These are phyloP conservation scores for Holacanthus passer DNA, from an alignment of 2,113 vertebrate genomes.

Conservation along the genomic window DNA sequence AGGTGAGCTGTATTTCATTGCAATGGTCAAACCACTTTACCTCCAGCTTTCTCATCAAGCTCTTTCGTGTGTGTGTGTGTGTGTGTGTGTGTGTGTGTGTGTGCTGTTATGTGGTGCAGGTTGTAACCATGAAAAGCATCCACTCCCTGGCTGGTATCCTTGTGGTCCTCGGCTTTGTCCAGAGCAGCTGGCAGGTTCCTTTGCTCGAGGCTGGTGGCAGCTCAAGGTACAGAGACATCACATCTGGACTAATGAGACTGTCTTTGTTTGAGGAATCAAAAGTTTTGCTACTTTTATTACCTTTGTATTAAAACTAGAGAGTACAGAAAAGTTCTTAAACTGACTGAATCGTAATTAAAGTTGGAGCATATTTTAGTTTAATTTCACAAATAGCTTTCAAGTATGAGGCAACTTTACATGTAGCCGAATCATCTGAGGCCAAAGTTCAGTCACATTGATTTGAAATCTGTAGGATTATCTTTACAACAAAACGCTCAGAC, in stretches of 20 bases:
- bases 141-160: conserved; percentile 87
- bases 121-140: conserved; percentile 87
- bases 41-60: not conserved
- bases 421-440: not conserved
- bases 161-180: conserved; percentile 87
- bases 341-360: not conserved
- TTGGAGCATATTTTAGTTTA: not conserved
- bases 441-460: not conserved
- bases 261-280: not conserved
- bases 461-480: not conserved
- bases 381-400: not conserved
- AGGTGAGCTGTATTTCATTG: conserved; percentile 61
- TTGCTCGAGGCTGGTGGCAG: conserved; percentile 87
- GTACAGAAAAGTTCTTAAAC: not conserved
- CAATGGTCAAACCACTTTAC: not conserved
- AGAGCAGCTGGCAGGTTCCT: conserved; percentile 90
- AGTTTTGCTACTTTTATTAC: not conserved
- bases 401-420: not conserved
- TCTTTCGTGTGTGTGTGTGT: not conserved
- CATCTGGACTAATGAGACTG: no score
- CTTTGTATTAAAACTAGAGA: not conserved
- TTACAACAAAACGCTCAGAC: not conserved
- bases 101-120: conserved; percentile 46
- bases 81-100: conserved; percentile 1
- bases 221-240: conserved; percentile 86